Conservation (phyloP, 1,140 invertebrate genomes). For the Drosophila orena region DNA sequence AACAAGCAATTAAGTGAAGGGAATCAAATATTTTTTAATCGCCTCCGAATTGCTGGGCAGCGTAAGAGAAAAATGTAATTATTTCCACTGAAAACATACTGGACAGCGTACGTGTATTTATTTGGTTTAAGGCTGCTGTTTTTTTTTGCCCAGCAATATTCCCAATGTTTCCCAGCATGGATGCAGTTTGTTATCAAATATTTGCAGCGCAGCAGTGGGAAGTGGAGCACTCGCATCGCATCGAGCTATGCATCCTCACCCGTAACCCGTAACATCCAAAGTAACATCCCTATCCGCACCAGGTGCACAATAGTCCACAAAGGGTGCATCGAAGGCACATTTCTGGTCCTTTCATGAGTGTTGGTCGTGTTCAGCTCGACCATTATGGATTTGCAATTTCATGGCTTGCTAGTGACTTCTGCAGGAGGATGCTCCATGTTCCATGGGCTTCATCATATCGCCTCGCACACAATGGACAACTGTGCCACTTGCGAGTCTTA, state of each 20-base stretch:
- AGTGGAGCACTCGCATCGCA: background rate
- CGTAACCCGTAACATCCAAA: background rate
- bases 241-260: background rate
- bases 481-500: slow-evolving; percentile 29
- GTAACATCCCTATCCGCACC: background rate
- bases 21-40: background rate
- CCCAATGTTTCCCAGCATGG: background rate
- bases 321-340: slow-evolving; percentile 10
- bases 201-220: background rate
- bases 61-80: too few species aligned
- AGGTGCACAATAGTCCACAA: slow-evolving; percentile 5
- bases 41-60: too few species aligned
- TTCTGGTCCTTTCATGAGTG: slow-evolving; percentile 33
- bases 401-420: slow-evolving; percentile 61
- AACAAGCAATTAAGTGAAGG: slow-evolving; percentile 8
- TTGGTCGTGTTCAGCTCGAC: slow-evolving; percentile 17
- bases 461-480: slow-evolving; percentile 10
- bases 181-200: slow-evolving; percentile 21
- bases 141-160: too few species aligned
- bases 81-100: too few species aligned
- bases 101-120: too few species aligned
- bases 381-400: slow-evolving; percentile 80
- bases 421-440: background rate
- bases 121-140: too few species aligned
- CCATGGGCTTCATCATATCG: slow-evolving; percentile 9